Evolutionary conservation across 2,113 vertebrate species (phyloP), one percentile per base, ranked within the genome.

Genomic region (Pelecanus crispus): DNA sequence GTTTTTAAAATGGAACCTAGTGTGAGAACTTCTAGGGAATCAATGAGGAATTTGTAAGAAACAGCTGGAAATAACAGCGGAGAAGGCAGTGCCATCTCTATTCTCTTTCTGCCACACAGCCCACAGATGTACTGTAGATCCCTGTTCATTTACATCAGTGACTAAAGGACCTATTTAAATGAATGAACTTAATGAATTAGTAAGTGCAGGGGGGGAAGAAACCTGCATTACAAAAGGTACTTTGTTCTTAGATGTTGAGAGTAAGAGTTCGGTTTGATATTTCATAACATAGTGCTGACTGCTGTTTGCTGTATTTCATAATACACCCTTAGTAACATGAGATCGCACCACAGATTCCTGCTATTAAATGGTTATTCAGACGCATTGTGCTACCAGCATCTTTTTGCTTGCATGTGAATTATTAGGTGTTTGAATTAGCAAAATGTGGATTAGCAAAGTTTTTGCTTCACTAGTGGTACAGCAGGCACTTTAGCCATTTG

Each of bases 171-270:
- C 68, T 94, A 68, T 92, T 96, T 95, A 94, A 96, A 95, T 96
- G 86, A 95, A 95, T 92, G 94, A 94, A 97, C 77, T 95, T 91
- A 67, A 81, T 94, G 91, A 95, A 94, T 95, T 97, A 96, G 50
- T 94, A 96, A 95, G 77, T 58, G 71, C 7, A 5, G 38, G 42
- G 55, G 1, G 44, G 10, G 16, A 25, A 82, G 81, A 84, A 94
- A 94, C 84, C 73, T 92, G 58, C 89, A 12, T 94, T 92, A 96
- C 87, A 96, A 96, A 95, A 95, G 86, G 58, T 91, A 92, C 92
- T 96, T 97, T 97, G 89, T 97, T 94, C 89, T 72, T 89, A 58
- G 70, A 90, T 88, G 62, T 71, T 68, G 70, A 70, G 91, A 72
- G 53, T 89, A 65, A 86, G 80, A 94, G 65, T 80, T 89, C 4